A percentile compares a stretch with the other conserved stretches of the same genome.
These are phyloP conservation scores for Semotilus atromaculatus DNA, from an alignment of 2,797 vertebrate genomes.

Conservation along the genomic window DNA sequence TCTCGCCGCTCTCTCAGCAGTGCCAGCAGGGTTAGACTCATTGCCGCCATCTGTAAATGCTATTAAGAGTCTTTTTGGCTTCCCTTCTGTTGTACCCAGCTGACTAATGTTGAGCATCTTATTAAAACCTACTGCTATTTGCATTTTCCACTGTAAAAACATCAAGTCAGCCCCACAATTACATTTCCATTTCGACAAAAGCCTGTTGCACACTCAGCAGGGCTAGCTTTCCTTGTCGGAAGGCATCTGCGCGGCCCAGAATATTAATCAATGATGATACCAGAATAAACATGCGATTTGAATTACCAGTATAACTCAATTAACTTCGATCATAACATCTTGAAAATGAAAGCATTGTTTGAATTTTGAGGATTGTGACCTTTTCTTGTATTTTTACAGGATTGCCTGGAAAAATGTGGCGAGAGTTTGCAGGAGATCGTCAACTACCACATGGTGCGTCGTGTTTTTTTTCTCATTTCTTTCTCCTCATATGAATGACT, in stretches of 20 bases:
- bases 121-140: constrained; percentile 71
- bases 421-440: constrained; percentile 96
- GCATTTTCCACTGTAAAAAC: constrained; percentile 73
- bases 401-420: constrained; percentile 93
- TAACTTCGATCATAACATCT: not conserved
- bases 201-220: not conserved
- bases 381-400: constrained; percentile 74
- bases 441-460: constrained; percentile 95
- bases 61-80: constrained; percentile 72
- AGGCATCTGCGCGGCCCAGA: not conserved
- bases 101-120: constrained; percentile 73
- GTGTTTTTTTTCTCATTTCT: not conserved
- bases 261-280: not conserved
- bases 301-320: not conserved
- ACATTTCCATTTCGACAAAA: constrained; percentile 60
- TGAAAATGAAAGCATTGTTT: not conserved
- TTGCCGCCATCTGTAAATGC: constrained; percentile 66
- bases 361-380: not conserved
- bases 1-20: constrained; percentile 5
- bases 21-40: constrained; percentile 62
- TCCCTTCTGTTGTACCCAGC: constrained; percentile 30
- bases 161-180: constrained; percentile 63
- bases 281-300: not conserved
- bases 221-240: not conserved
- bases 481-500: constrained; percentile 38